A percentile compares a stretch with the other conserved stretches of the same genome.
Conservation (phyloP, 2,113 vertebrate genomes). For the Protobothrops flavoviridis region DNA sequence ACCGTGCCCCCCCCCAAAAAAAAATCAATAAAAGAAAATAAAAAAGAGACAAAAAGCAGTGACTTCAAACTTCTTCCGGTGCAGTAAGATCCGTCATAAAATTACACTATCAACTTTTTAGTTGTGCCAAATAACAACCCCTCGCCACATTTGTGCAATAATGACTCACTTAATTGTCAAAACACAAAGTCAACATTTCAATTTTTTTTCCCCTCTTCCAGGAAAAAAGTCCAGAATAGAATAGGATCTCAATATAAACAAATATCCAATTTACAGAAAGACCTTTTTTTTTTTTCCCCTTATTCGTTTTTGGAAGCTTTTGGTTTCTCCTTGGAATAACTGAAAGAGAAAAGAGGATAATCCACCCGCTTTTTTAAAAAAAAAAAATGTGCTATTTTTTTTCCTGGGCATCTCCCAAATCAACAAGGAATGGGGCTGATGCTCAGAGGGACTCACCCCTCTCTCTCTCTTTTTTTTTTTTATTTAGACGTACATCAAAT, state of each 20-base stretch:
- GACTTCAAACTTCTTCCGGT: too few relatives aligned
- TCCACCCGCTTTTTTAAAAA: not conserved
- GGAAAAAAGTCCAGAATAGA: not conserved
- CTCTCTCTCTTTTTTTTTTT: too few relatives aligned
- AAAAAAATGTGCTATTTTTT: not conserved
- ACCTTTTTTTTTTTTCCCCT: not conserved
- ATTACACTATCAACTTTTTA: too few relatives aligned
- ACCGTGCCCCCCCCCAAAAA: too few relatives aligned
- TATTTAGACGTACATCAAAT: not conserved
- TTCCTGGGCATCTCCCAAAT: not conserved
- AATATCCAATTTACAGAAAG: not conserved
- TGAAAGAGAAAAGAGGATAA: not conserved
- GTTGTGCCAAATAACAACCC: too few relatives aligned
- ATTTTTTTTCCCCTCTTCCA: too few relatives aligned
- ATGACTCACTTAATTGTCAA: too few relatives aligned
- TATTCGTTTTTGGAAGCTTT: not conserved
- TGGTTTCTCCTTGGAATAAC: not conserved
- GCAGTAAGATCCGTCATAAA: too few relatives aligned
- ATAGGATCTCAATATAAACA: not conserved
- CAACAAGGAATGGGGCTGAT: not conserved
- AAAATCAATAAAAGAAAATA: too few relatives aligned
- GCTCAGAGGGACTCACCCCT: not conserved
- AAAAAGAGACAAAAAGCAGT: too few relatives aligned
- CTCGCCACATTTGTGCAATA: too few relatives aligned
- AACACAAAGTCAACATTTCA: too few relatives aligned